Conservation (phyloP, 2,113 vertebrate species). For the Leptobrachium leishanense region DNA sequence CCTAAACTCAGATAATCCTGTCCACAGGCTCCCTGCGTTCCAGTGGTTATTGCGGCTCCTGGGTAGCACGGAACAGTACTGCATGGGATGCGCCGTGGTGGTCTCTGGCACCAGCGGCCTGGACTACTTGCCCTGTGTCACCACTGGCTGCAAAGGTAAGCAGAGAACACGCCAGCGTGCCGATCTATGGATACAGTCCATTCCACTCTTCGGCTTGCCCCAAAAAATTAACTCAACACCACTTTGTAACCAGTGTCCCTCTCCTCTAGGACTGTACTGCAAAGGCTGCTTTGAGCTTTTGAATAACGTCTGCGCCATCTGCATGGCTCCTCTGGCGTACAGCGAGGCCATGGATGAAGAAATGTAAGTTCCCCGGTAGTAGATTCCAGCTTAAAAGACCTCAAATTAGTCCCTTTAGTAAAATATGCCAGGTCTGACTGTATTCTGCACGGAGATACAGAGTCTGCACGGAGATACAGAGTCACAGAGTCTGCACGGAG, state of each 20-base stretch:
- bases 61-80: slow-evolving; percentile 54
- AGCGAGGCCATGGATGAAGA: slow-evolving; percentile 67
- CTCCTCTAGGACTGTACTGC: slow-evolving; percentile 70
- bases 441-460: too few species aligned
- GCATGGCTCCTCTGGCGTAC: slow-evolving; percentile 63
- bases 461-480: too few species aligned
- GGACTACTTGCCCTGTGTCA: slow-evolving; percentile 60
- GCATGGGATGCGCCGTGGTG: slow-evolving; percentile 69
- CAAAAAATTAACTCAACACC: too few species aligned
- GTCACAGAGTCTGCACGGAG: too few species aligned
- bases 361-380: slow-evolving; percentile 66
- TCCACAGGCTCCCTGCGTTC: slow-evolving; percentile 52
- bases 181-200: too few species aligned
- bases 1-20: not conserved
- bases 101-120: slow-evolving; percentile 25
- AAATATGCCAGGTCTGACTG: too few species aligned
- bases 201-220: too few species aligned
- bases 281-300: slow-evolving; percentile 66
- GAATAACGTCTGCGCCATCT: slow-evolving; percentile 66
- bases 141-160: slow-evolving; percentile 71
- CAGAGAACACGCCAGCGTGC: too few species aligned
- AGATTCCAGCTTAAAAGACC: too few species aligned
- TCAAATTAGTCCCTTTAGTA: too few species aligned
- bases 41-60: slow-evolving; percentile 53
- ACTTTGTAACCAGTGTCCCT: not conserved